Evolutionary conservation across 1,140 invertebrate species (phyloP).

Genomic region (Ceratitis capitata): DNA sequence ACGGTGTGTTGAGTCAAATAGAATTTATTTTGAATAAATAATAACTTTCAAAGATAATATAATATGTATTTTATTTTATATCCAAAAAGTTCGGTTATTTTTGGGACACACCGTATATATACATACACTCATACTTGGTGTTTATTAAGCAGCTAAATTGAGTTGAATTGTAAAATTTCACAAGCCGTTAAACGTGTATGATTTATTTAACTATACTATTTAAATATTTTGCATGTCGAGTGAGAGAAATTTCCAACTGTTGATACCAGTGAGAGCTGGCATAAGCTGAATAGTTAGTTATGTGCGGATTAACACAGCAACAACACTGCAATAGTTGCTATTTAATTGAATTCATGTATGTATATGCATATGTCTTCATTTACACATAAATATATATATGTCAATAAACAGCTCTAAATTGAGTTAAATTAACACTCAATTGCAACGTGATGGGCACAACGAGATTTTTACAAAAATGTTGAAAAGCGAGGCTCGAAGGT

Average conservation of each 20-base stretch:
- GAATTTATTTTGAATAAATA: no score
- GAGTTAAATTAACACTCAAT: slow-evolving; percentile 24
- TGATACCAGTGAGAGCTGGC: not conserved
- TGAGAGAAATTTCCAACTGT: not conserved
- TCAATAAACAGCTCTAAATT: not conserved
- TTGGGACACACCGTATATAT: no score
- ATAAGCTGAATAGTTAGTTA: not conserved
- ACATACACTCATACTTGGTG: no score
- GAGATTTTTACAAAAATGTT: not conserved
- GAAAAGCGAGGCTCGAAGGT: not conserved
- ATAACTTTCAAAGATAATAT: no score
- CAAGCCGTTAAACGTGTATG: not conserved
- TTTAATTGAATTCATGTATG: not conserved
- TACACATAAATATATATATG: not conserved
- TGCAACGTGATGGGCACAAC: not conserved
- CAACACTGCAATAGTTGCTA: not conserved
- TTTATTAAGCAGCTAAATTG: not conserved
- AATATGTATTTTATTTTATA: no score
- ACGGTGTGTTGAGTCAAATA: no score
- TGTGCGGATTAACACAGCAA: not conserved
- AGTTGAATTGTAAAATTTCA: not conserved
- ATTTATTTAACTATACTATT: not conserved
- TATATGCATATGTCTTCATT: not conserved
- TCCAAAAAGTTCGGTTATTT: no score
- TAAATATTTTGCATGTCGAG: not conserved